A percentile compares a stretch with the other conserved stretches of the same genome.
Evolutionary conservation across 2,113 vertebrate species (phyloP).

Genomic region (Chitala chitala): DNA sequence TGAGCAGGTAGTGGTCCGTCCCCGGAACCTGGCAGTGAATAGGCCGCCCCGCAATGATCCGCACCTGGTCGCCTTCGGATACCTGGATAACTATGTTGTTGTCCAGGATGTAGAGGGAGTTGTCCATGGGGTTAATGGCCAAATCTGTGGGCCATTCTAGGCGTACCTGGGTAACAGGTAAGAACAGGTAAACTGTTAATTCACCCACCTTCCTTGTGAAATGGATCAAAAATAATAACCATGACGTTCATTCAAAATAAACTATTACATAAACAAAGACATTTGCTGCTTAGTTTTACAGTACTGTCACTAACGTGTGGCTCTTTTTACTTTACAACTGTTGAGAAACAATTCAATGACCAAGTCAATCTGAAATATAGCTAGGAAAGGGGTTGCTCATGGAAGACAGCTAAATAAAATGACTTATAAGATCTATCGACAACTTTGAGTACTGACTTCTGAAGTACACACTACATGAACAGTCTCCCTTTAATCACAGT

Average conservation of each 20-base stretch:
- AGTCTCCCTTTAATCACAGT: no score
- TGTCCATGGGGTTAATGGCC: slow-evolving; percentile 89
- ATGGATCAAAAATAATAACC: not conserved
- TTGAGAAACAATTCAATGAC: no score
- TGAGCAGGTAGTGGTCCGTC: slow-evolving; percentile 83
- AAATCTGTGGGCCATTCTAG: slow-evolving; percentile 96
- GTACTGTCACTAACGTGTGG: not conserved
- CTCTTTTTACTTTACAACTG: no score
- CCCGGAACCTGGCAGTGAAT: slow-evolving; percentile 94
- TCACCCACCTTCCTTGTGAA: not conserved
- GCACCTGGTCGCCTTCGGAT: slow-evolving; percentile 78
- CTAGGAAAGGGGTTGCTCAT: not conserved
- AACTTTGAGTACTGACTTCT: not conserved
- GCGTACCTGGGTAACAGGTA: slow-evolving; percentile 69
- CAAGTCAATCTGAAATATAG: not conserved
- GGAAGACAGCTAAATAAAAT: not conserved
- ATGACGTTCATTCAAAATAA: no score
- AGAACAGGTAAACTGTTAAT: not conserved
- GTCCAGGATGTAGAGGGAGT: slow-evolving; percentile 93
- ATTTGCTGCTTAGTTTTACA: not conserved
- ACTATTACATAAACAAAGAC: not conserved
- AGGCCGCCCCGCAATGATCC: slow-evolving; percentile 88
- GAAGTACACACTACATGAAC: not conserved
- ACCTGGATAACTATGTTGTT: slow-evolving; percentile 97
- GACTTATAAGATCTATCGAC: not conserved